phyloP scores from a whole-genome alignment of 2,797 vertebrate genomes.

The Esox masquinongy region DNA sequence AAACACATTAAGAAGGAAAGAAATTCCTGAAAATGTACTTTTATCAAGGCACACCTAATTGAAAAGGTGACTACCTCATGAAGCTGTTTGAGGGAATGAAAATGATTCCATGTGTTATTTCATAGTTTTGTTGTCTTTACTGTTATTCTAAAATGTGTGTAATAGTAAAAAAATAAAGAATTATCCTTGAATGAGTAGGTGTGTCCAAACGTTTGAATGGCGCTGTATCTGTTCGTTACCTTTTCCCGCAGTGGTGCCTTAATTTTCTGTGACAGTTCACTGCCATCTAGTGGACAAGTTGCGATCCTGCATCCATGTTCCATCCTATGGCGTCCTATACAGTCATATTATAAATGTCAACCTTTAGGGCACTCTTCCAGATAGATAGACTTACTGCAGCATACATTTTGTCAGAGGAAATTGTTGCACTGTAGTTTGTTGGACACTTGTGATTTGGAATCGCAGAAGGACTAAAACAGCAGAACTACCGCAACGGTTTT shows the following conservation, averaged over 20 bases:
- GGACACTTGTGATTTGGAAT: constrained; percentile 28
- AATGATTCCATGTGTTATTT: too few relatives aligned
- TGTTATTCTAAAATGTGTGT: too few relatives aligned
- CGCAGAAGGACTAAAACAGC: constrained; percentile 24
- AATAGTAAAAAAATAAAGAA: too few relatives aligned
- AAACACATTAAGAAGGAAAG: too few relatives aligned
- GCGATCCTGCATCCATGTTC: not conserved
- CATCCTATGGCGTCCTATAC: not conserved
- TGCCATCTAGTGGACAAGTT: constrained; percentile 68
- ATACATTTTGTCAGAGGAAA: constrained; percentile 12
- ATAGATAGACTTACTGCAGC: constrained; percentile 10
- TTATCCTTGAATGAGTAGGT: too few relatives aligned
- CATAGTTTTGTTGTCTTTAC: too few relatives aligned
- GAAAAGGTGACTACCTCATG: too few relatives aligned
- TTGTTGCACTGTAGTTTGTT: not conserved
- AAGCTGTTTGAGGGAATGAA: too few relatives aligned
- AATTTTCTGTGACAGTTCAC: constrained; percentile 48
- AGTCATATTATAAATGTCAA: not conserved
- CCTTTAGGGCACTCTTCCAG: not conserved
- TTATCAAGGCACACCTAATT: too few relatives aligned
- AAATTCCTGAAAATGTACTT: too few relatives aligned
- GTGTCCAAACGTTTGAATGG: too few relatives aligned
- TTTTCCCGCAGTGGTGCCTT: not conserved
- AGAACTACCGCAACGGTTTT: constrained; percentile 36
- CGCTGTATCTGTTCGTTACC: constrained; percentile 1